Evolutionary conservation across 1,140 invertebrate species (phyloP), one percentile per base, ranked within the genome.

Genomic region (Drosophila kepulauana): DNA sequence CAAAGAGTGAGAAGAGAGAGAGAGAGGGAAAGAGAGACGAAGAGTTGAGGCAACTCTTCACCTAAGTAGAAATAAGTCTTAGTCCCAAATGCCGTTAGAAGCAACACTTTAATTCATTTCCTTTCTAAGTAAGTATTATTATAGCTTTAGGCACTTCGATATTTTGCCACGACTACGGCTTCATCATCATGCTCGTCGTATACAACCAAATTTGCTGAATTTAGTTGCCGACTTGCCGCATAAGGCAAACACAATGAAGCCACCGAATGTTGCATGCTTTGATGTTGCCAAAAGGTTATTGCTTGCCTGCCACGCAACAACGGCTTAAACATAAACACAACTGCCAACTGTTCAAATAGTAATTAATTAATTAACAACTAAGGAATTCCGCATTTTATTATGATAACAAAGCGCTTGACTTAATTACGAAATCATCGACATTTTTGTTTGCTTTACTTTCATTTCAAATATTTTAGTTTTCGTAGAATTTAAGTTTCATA

Each of bases 41-140:
- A 20, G 3, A 20, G 1, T 10, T 10, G 38, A 15, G 1, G 3
- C 16, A 15, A 54, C 11, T 10, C 52, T 66, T 45, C 52, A 59
- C n/a, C 4, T 48, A 58, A 35, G 28, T 56, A 54, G 33, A 56
- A 54, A 35, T 66, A 58, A 62, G 45, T 51, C 33, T 45, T 13
- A 5, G 1, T 25, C 20, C 54, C 30, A 54, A 71, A 57, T 54
- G 51, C 25, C 28, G 41, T 57, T 52, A 49, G 41, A 25, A 57
- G 49, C 59, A 64, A 61, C 49, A 62, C 52, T 56, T 71, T 64
- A 64, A 64, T 57, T 49, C 35, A 65, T 51, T 59, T 59, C 28
- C 13, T 20, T 25, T 46, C 61, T 57, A 41, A 57, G 69, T 57
- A 41, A 57, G n/a, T 59, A 38, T 33, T 58, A 56, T 67, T 41